Evolutionary conservation across 2,797 vertebrate species (phyloP).

Genomic region (Tadarida brasiliensis): DNA sequence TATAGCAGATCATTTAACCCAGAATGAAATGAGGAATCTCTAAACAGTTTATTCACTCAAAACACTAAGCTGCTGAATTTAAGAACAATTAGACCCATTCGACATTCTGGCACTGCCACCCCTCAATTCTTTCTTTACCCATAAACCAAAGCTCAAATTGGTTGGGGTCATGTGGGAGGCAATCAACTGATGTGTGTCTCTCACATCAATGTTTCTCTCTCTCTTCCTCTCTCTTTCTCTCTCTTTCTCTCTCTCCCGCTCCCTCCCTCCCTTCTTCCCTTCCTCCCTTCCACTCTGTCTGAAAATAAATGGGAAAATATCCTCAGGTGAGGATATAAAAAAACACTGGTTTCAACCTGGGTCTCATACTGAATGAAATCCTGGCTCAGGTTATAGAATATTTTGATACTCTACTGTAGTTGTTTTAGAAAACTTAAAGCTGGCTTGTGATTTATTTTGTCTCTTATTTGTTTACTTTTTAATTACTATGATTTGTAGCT

Average conservation of each 20-base stretch:
- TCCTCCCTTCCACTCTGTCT: too few species aligned
- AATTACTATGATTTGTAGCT: conserved; percentile 9
- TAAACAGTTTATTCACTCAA: conserved; percentile 12
- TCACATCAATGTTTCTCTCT: too few species aligned
- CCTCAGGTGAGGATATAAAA: too few species aligned
- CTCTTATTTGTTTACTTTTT: conserved; percentile 55
- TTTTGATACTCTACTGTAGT: neutral
- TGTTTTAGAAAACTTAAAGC: conserved; percentile 32
- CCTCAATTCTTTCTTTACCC: conserved; percentile 1
- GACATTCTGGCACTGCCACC: neutral
- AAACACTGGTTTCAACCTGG: neutral
- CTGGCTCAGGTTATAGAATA: neutral
- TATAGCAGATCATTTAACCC: conserved; percentile 50
- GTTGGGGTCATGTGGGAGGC: too few species aligned
- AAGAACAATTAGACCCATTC: conserved; percentile 9
- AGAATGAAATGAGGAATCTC: conserved; percentile 39
- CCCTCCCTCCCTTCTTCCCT: too few species aligned
- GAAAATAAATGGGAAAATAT: too few species aligned
- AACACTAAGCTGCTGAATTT: neutral
- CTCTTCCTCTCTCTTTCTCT: too few species aligned
- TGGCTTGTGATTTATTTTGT: neutral
- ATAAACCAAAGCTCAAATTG: neutral
- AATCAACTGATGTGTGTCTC: too few species aligned
- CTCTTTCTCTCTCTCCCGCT: too few species aligned
- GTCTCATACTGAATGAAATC: neutral